Evolutionary conservation across 2,797 vertebrate species (phyloP), one percentile per base, ranked within the genome.

Genomic region (Octomys mimax): DNA sequence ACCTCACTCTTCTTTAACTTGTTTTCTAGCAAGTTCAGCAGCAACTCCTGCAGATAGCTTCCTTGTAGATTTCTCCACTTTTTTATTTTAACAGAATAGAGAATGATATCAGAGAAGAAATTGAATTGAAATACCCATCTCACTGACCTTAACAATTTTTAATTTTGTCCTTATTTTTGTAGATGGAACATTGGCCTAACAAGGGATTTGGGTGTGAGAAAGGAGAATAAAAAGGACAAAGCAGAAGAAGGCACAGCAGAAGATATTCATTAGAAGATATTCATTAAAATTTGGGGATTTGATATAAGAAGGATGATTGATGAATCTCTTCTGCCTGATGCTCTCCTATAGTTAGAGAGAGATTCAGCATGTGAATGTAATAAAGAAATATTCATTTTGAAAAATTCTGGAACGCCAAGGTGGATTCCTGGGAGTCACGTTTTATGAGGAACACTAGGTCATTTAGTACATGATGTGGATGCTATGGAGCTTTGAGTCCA

Each of bases 61-160:
- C 28, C n/a, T 7, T 11, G 61, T 61, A 61, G 62, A 33, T 42
- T 70, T 77, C 59, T 36, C 52, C 92, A 59, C 22, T 77, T 95
- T 93, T 93, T 39, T 64, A 21, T 13, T 78, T 2, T 18, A 85
- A 33, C 18, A 82, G 52, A 95, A 81, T 4, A 89, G 16, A 96
- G 83, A 11, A 78, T 93, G 52, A 73, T 89, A 26, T 59, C 73
- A 18, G n/a, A 96, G 49, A 96, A 26, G n/a, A 62, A 78, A 79
- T 57, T 62, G 6, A 92, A 78, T 62, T 59, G 57, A 70, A 70
- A 87, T 21, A 36, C 10, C 16, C 31, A 78, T 87, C 8, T 87
- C 6, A 70, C 59, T 83, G 93, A n/a, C 52, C 28, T 33, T 79
- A 46, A 84, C n/a, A 31, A 49, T 57, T 73, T 81, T 85, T 26